Base-by-base conservation (phyloP, 1,140 invertebrate genomes). In the Ceratina japonica region DNA sequence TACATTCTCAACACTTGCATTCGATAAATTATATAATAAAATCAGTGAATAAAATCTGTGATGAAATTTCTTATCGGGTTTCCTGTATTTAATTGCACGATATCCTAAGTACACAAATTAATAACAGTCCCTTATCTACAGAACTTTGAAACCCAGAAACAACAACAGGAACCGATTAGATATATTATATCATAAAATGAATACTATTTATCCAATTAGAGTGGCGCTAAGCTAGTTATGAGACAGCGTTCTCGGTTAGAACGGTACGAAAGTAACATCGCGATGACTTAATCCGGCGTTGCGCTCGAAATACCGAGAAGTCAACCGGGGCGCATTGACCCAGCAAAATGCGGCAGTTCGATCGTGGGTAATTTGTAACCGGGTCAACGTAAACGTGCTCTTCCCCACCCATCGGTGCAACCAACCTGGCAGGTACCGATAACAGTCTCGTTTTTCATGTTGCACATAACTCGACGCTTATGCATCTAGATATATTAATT, bases 321-420 rank as follows among this genome's bases (percentile, higher is more conserved):
- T 51, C 13, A 62, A 22, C 2, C 18, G 70, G 31, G 37, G 76
- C 76, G 20, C 76, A 22, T 65, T 65, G 76, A 79, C 70, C 70
- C 62, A n/a, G 52, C 61, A 31, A 74, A 79, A 59, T 31, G 61
- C 61, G 24, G 27, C 16, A 44, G 27, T 59, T 64, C 70, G 70
- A 74, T 79, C 76, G 61, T 79, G 76, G 61, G 70, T 74, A 59
- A 79, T 79, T 79, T 56, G 69, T 72, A 72, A 73, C 68, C 69
- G 51, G 69, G 75, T 72, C 69, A 78, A 78, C 75, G 69, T 73
- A 27, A 73, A 54, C 27, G 18, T 16, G 71, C 69, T 69, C 63
- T 72, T 64, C 75, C 75, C 54, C 68, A 49, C 8, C 16, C 16
- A 22, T 15, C 22, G 18, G 13, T 27, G 20, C 51, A 0, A 31